Evolutionary conservation across 2,797 vertebrate species (phyloP), one percentile per base, ranked within the genome.

Genomic region (Aplochiton taeniatus): DNA sequence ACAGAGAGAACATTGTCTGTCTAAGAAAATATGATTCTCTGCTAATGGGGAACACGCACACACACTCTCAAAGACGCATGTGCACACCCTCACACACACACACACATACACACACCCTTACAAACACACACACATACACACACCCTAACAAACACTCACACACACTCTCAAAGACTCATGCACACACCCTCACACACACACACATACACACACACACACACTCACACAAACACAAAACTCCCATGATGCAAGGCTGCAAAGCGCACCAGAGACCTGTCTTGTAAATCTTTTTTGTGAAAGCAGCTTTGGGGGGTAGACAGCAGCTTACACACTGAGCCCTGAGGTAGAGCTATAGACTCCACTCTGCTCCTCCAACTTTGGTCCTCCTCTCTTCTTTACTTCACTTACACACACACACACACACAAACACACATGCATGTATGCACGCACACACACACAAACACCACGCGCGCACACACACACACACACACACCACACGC

Each of bases 221-320:
- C 58, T 46, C 58, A 53, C 53, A 59, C 58, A 63, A 59, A 67
- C 41, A 70, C 52, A 69, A 57, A 55, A 61, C 44, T 14, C 49
- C 61, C 66, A 57, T 88, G 84, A 92, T 86, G 83, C 89, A 88
- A 74, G 85, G 87, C 81, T 79, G 86, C 76, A 75, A 74, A 85
- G 83, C 82, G 80, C 89, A 88, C 88, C 80, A 79, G 87, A 92
- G 90, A 90, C 83, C 88, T 90, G 91, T 91, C 89, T 90, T 92
- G 91, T 92, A 91, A 90, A 91, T 92, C 89, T 93, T 88, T 31
- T 92, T 92, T 91, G 88, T 91, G 89, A 91, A 91, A 89, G 90
- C 88, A 91, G 90, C 90, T 92, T 93, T 92, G 90, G 87, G 89
- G 88, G 87, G 90, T 88, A 91, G 84, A 90, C 86, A 87, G 87